Conservation (phyloP, 2,113 vertebrate species). For the Scophthalmus maximus region DNA sequence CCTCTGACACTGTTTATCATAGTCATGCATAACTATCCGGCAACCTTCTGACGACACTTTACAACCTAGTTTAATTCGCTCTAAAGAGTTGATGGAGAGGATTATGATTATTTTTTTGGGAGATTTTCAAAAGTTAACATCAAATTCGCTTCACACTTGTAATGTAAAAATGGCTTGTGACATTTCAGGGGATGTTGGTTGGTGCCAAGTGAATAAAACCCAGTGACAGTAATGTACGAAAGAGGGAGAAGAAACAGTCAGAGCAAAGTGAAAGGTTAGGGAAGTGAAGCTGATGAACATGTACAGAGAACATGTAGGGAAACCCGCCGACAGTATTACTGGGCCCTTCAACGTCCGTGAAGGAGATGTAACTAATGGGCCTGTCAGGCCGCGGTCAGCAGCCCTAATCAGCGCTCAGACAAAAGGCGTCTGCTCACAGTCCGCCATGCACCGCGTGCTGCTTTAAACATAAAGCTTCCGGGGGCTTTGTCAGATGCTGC, state of each 20-base stretch:
- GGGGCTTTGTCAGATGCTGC: constrained; percentile 28
- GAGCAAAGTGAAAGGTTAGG: constrained; percentile 28
- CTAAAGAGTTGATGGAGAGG: background rate
- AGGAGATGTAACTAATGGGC: constrained; percentile 64
- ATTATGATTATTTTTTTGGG: background rate
- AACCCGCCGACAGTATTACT: constrained; percentile 24
- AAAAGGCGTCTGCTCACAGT: constrained; percentile 45
- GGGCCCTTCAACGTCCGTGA: constrained; percentile 36
- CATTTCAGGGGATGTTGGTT: background rate
- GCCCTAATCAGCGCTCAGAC: constrained; percentile 64
- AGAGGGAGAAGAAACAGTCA: background rate
- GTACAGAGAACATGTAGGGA: constrained; percentile 34
- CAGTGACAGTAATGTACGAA: background rate
- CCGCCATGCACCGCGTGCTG: constrained; percentile 5
- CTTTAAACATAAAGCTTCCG: constrained; percentile 44
- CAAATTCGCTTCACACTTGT: background rate
- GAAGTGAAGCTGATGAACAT: constrained; percentile 52
- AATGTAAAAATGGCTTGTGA: background rate
- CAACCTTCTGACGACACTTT: background rate
- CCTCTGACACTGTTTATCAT: too few species aligned
- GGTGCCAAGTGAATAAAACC: background rate
- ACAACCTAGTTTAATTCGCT: background rate
- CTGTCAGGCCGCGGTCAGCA: constrained; percentile 55
- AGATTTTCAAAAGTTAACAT: constrained; percentile 1
- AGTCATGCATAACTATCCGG: too few species aligned